Conservation (phyloP, 2,797 vertebrate species). For the Bradypodion pumilum region DNA sequence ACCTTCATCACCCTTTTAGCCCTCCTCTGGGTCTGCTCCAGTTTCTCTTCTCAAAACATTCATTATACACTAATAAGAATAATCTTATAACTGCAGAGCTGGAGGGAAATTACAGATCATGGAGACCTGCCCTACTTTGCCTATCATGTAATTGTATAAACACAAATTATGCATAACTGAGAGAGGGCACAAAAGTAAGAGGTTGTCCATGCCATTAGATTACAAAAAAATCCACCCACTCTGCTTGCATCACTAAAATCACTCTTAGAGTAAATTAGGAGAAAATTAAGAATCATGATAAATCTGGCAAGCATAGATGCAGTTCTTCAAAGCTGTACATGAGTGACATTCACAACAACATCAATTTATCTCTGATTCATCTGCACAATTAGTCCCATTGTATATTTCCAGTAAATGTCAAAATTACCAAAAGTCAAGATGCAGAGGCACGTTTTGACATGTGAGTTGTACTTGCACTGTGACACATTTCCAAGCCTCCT, state of each 20-base stretch:
- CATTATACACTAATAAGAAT: too few species aligned
- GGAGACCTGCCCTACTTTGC: background rate
- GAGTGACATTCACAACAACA: background rate
- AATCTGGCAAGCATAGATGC: background rate
- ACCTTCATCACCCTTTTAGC: too few species aligned
- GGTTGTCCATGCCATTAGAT: background rate
- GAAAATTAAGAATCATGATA: background rate
- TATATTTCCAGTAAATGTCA: background rate
- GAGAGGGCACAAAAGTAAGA: background rate
- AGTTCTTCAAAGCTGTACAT: background rate
- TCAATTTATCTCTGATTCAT: background rate
- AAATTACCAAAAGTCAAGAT: background rate
- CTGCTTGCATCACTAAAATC: background rate
- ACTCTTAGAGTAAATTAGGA: background rate
- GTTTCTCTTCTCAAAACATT: background rate
- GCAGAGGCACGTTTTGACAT: accelerated
- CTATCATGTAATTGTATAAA: background rate
- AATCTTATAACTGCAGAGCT: too few species aligned
- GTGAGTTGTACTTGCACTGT: background rate
- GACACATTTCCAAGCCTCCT: background rate
- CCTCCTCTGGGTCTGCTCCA: background rate
- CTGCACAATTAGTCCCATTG: background rate
- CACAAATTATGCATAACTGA: background rate
- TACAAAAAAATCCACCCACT: background rate
- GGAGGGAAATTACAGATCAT: too few species aligned